Base-by-base conservation (phyloP, 2,888 invertebrate species). In the Rosalia funebris region DNA sequence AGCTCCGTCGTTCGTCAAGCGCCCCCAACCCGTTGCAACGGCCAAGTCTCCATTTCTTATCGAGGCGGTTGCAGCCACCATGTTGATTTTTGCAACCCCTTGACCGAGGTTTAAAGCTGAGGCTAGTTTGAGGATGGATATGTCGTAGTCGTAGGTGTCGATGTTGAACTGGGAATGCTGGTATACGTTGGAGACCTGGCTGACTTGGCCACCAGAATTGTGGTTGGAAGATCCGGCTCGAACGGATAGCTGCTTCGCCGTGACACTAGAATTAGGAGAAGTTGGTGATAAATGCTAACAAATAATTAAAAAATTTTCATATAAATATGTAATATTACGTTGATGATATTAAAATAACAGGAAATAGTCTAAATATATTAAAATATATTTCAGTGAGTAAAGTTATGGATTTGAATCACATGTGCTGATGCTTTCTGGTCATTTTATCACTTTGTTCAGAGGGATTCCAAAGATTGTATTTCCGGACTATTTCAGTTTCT, bases 191-290 rank as follows among this genome's bases (percentile, higher is more conserved):
- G 77, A 79, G 0, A 85, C 84, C 63, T 81, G 80, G 19, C 83
- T 83, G 78, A 84, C 82, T 66, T 84, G 82, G 0, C 86, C 86
- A 0, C 84, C 85, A 58, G 81, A 79, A 0, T 83, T 82, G 72
- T 83, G 82, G 80, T 82, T 83, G 0, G 84, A 83, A 0, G 85
- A 84, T 1, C 85, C 85, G 0, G 84, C 82, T 0, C 85, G 81
- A 0, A 86, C 81, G 1, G 57, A 57, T 3, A 60, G 12, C 17
- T 56, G 14, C 1, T 32, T 25, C 15, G 34, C 57, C n/a, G 44
- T 56, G 5, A 57, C 59, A 20, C 68, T 68, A 20, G 32, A 57
- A 63, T 15, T n/a, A 17, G n/a, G n/a, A n/a, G n/a, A n/a, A n/a
- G n/a, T n/a, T n/a, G n/a, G n/a, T n/a, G n/a, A n/a, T n/a, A n/a